Conservation (phyloP, 2,113 vertebrate species). For the Circaetus gallicus region DNA sequence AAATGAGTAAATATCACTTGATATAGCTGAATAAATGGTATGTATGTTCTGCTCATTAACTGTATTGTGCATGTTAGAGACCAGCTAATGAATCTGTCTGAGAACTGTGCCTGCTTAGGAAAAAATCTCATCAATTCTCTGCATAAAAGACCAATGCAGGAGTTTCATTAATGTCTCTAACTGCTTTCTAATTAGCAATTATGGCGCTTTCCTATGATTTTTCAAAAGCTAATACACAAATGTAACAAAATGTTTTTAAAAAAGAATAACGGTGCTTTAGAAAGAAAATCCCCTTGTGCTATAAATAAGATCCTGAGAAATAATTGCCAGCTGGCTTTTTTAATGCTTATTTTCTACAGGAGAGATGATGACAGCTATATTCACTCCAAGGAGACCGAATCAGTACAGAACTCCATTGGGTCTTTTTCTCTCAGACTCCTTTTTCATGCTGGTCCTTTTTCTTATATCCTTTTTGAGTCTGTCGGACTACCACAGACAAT, state of each 20-base stretch:
- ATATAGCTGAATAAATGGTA: background rate
- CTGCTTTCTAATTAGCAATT: conserved; percentile 27
- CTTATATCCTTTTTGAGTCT: background rate
- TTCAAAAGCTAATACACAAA: conserved; percentile 12
- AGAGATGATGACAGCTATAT: conserved; percentile 9
- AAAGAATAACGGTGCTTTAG: background rate
- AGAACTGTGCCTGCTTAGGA: background rate
- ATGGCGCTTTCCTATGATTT: background rate
- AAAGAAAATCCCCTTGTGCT: conserved; percentile 21
- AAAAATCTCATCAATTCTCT: background rate
- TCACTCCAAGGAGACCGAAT: background rate
- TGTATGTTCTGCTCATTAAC: background rate
- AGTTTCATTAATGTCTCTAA: conserved; percentile 37
- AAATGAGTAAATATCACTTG: background rate
- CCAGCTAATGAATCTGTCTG: conserved; percentile 1
- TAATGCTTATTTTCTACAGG: conserved; percentile 27
- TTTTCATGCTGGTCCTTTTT: background rate
- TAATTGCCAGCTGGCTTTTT: conserved; percentile 16
- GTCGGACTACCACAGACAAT: background rate
- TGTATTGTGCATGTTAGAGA: background rate
- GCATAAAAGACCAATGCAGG: background rate
- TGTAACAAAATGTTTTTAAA: background rate
- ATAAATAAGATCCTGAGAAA: conserved; percentile 21
- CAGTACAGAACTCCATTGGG: background rate
- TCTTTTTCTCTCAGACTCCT: background rate